Evolutionary conservation across 2,888 invertebrate genomes (phyloP).

Genomic region (Hermodice carunculata): DNA sequence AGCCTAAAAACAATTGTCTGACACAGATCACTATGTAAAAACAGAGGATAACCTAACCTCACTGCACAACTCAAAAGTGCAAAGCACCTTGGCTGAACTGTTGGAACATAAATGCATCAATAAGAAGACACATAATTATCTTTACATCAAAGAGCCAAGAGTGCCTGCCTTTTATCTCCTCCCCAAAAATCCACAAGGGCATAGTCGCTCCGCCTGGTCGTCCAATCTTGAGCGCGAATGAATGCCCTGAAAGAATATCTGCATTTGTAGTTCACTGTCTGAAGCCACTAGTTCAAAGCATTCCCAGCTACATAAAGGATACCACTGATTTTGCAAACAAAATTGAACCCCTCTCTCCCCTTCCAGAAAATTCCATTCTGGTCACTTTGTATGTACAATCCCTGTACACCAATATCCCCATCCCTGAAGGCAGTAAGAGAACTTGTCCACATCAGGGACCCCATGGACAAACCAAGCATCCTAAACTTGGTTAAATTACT

Average conservation of each 20-base stretch:
- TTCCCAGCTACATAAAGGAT: background rate
- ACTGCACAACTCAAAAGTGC: too few species aligned
- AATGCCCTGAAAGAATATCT: constrained; percentile 4
- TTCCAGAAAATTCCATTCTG: background rate
- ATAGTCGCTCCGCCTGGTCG: background rate
- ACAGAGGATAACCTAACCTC: too few species aligned
- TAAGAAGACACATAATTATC: too few species aligned
- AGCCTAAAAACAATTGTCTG: too few species aligned
- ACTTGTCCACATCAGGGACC: too few species aligned
- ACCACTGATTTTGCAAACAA: background rate
- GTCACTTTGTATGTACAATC: background rate
- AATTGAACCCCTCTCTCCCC: background rate
- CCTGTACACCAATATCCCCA: constrained; percentile 9
- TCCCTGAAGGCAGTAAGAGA: background rate
- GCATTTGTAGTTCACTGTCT: background rate
- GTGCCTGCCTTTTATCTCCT: too few species aligned
- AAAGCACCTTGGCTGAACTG: too few species aligned
- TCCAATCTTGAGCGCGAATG: constrained; percentile 4
- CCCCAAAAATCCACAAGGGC: constrained; percentile 8
- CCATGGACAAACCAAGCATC: background rate
- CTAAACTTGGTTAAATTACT: background rate
- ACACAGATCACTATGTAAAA: too few species aligned
- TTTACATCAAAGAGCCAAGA: too few species aligned
- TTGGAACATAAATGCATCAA: too few species aligned
- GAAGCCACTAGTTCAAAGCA: background rate